Base-by-base conservation (phyloP, 2,797 vertebrate species). In the Morelia viridis region DNA sequence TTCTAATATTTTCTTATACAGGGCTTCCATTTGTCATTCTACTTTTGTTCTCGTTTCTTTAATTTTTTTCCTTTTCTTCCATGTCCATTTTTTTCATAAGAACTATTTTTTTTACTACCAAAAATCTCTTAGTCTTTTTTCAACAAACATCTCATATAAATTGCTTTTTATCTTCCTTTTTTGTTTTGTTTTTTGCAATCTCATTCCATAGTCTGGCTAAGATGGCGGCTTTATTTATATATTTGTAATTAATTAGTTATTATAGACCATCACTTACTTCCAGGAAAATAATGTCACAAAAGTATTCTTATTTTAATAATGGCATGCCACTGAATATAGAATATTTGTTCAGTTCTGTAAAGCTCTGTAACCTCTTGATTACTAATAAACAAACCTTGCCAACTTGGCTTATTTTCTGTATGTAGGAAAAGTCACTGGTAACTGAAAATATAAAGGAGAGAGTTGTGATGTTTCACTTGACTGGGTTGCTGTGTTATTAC, bases 381-480 rank as follows among this genome's bases (percentile, higher is more conserved):
- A 61, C 28, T 61, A 50, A 57, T 10, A 90, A 85, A 85, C 57
- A 31, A 64, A 90, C n/a, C 50, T 85, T 85, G 9, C 13, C 31
- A 71, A 87, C 10, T 22, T 57, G 56, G 35, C 86, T n/a, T 86
- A 46, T 53, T 90, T 90, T 93, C 90, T 87, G 31, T 89, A 31
- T 41, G 83, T 94, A 91, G 86, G 26, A 93, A 89, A 93, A 92
- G 31, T 57, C 80, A 84, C 90, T 41, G 31, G 46, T 87, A 56
- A 31, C 11, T 64, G 88, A 93, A 94, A 15, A 11, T 7, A 83
- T 56, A 84, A 19, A 60, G 65, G 57, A 41, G 88, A 94, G 86
- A 92, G 53, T 76, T 90, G 71, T 83, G 91, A 9, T 46, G 65
- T 91, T 90, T 95, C 91, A 62, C 76, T 91, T 94, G 94, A 91